Percentiles rank a stretch among this genome's conserved stretches.
Evolutionary conservation across 2,888 invertebrate species (phyloP).

Genomic region (Ichneumon xanthorius): DNA sequence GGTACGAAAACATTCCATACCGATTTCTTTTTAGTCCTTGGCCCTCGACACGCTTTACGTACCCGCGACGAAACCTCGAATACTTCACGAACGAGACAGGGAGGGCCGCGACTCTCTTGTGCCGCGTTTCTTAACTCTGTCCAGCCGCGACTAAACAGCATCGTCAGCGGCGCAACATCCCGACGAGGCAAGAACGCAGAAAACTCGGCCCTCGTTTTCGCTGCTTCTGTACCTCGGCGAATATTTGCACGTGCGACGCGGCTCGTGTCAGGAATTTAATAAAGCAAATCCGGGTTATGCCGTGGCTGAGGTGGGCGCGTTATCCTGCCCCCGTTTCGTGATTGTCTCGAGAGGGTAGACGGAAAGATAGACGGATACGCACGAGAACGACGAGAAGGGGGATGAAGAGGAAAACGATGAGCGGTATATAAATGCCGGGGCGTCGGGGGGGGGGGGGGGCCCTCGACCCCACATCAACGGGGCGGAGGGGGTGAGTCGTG

Average conservation of each 20-base stretch:
- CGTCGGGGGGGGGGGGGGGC: slow-evolving; percentile 33
- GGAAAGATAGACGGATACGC: slow-evolving; percentile 11
- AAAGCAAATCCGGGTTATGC: slow-evolving; percentile 76
- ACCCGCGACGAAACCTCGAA: slow-evolving; percentile 16
- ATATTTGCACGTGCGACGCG: slow-evolving; percentile 83
- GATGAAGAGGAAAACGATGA: slow-evolving; percentile 52
- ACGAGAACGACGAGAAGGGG: background rate
- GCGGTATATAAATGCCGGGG: slow-evolving; percentile 56
- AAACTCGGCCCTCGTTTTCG: slow-evolving; percentile 13
- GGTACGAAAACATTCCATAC: background rate
- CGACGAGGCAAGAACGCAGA: background rate
- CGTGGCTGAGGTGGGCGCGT: slow-evolving; percentile 64
- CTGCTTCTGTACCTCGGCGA: slow-evolving; percentile 66
- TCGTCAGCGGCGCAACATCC: slow-evolving; percentile 1
- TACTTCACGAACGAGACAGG: slow-evolving; percentile 11
- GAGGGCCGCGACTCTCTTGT: slow-evolving; percentile 17
- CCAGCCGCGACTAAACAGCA: slow-evolving; percentile 1
- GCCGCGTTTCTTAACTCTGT: slow-evolving; percentile 61
- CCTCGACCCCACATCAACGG: slow-evolving; percentile 44
- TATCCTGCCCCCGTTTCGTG: slow-evolving; percentile 53
- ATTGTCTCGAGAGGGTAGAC: slow-evolving; percentile 42
- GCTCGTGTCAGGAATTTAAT: slow-evolving; percentile 84
- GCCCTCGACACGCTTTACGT: background rate
- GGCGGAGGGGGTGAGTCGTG: slow-evolving; percentile 3
- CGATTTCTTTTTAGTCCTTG: background rate